Conservation (phyloP, 2,888 invertebrate species). For the Hanleya hanleyi region DNA sequence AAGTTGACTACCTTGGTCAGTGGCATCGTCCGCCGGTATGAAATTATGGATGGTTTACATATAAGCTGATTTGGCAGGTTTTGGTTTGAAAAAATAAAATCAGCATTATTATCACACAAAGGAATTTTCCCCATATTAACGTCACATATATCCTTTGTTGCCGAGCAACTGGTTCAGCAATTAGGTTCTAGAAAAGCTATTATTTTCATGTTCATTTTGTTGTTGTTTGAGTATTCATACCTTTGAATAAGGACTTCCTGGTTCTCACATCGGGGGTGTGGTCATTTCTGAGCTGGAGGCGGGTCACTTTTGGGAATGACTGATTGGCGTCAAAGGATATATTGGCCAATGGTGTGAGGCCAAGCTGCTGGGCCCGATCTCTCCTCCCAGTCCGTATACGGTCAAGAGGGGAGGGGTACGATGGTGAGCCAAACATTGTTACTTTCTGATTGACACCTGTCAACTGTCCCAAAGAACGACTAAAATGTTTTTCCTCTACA, state of each 20-base stretch:
- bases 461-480: not conserved
- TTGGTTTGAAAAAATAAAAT: no score
- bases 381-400: conserved; percentile 60
- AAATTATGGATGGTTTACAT: no score
- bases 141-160: no score
- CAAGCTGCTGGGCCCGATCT: conserved; percentile 63
- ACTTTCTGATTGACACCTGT: not conserved
- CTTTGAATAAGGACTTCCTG: not conserved
- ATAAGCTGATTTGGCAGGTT: no score
- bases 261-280: not conserved
- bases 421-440: conserved; percentile 61
- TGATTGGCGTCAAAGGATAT: conserved; percentile 78
- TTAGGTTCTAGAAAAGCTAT: no score
- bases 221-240: not conserved
- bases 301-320: conserved; percentile 76
- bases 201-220: no score
- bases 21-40: no score
- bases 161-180: no score
- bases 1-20: no score
- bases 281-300: not conserved
- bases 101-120: no score
- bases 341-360: conserved; percentile 42
- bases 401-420: conserved; percentile 69
- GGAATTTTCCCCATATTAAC: no score
- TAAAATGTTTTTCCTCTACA: not conserved